Evolutionary conservation across 2,797 vertebrate genomes (phyloP), one percentile per base, ranked within the genome.

Genomic region (Mormyrops boulengeri): DNA sequence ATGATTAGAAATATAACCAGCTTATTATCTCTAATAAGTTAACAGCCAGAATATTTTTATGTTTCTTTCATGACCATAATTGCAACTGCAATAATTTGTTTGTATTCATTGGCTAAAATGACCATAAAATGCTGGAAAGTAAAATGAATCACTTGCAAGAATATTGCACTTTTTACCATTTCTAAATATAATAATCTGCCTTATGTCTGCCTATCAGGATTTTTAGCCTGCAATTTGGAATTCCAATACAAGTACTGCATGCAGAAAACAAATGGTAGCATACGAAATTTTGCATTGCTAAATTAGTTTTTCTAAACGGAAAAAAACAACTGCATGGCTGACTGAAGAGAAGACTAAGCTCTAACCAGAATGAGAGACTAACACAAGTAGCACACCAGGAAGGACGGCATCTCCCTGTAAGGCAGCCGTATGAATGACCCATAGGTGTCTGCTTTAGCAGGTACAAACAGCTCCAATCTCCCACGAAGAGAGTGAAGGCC

Each of bases 391-490:
- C 26, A 14, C 66, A 38, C 14, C 34, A 38, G 69, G 14, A 73
- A 38, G 69, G 38, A 38, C 2, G 2, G 34, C 4, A 2, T 17
- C 69, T 30, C 14, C 17, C 69, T 41, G 34, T 6, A 47, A 82
- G 7, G 19, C 7, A 82, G 77, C 49, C 4, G 0, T 49, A 53
- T 57, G 5, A 11, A 41, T 89, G 8, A 53, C 2, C 8, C 38
- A n/a, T 12, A 84, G 41, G 14, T 53, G 30, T 89, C 87, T 91
- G 0, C n/a, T 55, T 88, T 8, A 52, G 2, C 92, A 97, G 96
- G 94, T 95, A 1, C 85, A 91, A 57, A 91, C 95, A 0, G n/a
- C 94, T 73, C 95, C 95, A 6, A 73, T 95, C 7, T 90, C 91
- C 22, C 90, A 92, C 0, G 90, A 93, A 50, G 95, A 94, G 95